Evolutionary conservation across 2,888 invertebrate genomes (phyloP), one percentile per base, ranked within the genome.

Genomic region (Limulus polyphemus): DNA sequence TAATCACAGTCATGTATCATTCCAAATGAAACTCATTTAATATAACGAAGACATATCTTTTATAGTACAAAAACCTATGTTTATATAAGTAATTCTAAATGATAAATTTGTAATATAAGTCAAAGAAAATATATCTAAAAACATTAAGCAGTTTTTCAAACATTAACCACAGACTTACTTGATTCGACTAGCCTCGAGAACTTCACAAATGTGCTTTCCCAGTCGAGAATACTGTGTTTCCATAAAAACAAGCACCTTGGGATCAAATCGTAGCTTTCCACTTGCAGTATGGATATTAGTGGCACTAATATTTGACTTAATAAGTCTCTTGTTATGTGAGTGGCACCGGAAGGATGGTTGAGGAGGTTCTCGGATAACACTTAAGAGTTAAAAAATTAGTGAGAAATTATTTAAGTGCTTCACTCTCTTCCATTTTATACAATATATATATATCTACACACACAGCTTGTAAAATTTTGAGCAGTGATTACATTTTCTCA

Each of bases 161-260:
- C 32, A 32, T 32, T 32, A 32, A 32, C 7, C 1, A 3, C 51
- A 51, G 14, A 61, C 61, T 57, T 47, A 94, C 87, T 91, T 90
- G 79, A 95, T 90, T 73, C 93, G 83, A 77, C 90, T 90, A 75
- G 93, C 89, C 74, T 94, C 93, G 71, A 97, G 83, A 62, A 93
- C 81, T 77, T 90, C 90, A 58, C 90, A 88, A 74, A 97, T 90
- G 75, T 91, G 91, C 73, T 87, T 84, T 60, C 93, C 93, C 60
- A 91, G 82, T 71, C 87, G 84, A 60, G 94, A 92, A 79, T 91
- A 94, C 68, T 90, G 88, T 47, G 92, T 93, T 80, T 97, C 95
- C 60, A 91, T 91, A 76, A 97, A 90, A 69, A 97, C 88, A 71
- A 97, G 81, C 69, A 94, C 93, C 59, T 73, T 91, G 63, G 91